Conservation (phyloP, 2,888 invertebrate species). For the Ecliptopera silaceata region DNA sequence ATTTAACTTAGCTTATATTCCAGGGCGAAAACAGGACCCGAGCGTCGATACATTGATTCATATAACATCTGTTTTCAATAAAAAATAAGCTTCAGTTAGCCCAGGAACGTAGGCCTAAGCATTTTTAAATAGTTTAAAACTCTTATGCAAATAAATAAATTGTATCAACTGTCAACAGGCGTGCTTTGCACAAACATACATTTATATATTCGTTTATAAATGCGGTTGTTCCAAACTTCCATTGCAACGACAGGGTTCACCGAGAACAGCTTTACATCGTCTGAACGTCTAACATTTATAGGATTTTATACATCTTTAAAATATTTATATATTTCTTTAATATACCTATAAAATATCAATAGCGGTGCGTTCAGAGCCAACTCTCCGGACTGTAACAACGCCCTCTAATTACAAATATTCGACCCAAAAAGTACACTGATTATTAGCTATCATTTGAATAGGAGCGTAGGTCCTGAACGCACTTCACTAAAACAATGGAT, state of each 20-base stretch:
- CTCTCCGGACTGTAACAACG: not conserved
- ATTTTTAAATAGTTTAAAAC: too few species aligned
- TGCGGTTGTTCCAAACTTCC: conserved; percentile 25
- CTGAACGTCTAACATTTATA: conserved; percentile 24
- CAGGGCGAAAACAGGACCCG: not conserved
- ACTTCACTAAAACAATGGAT: not conserved
- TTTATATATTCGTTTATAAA: conserved; percentile 30
- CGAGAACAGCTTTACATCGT: not conserved
- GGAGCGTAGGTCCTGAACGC: not conserved
- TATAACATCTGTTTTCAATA: too few species aligned
- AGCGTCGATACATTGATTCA: too few species aligned
- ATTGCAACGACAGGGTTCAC: not conserved
- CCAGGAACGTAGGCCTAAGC: too few species aligned
- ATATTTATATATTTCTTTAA: conserved; percentile 6
- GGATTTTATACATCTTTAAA: conserved; percentile 18
- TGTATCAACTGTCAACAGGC: not conserved
- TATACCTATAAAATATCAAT: not conserved
- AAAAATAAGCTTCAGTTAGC: too few species aligned
- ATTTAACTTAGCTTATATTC: not conserved
- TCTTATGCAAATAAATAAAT: not conserved
- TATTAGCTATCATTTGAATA: not conserved
- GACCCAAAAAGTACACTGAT: too few species aligned
- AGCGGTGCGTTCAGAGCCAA: conserved; percentile 4
- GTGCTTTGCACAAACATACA: conserved; percentile 18
- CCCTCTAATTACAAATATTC: too few species aligned